Conservation (phyloP, 2,797 vertebrate genomes). For the Darevskia nairensis region DNA sequence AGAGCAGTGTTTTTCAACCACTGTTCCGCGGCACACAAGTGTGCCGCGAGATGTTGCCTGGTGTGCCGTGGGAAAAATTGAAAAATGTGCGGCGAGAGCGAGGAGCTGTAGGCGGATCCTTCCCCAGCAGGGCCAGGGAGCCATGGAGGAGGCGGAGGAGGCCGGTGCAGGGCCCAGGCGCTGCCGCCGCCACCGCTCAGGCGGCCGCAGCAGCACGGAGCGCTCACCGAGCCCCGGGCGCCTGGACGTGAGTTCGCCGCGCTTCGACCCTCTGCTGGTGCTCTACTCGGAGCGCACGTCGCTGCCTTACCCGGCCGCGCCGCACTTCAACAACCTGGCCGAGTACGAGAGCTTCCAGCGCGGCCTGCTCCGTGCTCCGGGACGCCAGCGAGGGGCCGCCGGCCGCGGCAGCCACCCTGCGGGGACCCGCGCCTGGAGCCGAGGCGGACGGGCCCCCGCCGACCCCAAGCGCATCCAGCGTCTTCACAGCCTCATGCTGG, state of each 20-base stretch:
- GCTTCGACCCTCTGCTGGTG: constrained; percentile 90
- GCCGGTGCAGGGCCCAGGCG: background rate
- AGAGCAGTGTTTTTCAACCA: too few relatives aligned
- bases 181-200: background rate
- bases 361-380: constrained; percentile 81
- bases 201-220: constrained; percentile 22
- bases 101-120: background rate
- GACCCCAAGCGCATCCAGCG: constrained; percentile 87
- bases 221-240: constrained; percentile 69
- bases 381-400: constrained; percentile 69
- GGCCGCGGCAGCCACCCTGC: background rate
- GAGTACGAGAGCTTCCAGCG: constrained; percentile 92
- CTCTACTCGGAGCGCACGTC: constrained; percentile 84
- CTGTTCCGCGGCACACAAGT: too few relatives aligned
- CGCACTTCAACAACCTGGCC: constrained; percentile 93
- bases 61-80: too few relatives aligned
- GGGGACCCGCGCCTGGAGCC: constrained; percentile 77
- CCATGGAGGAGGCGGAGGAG: constrained; percentile 29
- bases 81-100: constrained; percentile 17
- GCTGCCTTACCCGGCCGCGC: constrained; percentile 88
- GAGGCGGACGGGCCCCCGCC: constrained; percentile 73
- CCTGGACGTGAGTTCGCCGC: constrained; percentile 87
- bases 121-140: background rate
- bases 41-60: too few relatives aligned
- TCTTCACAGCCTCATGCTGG: constrained; percentile 85